Base-by-base conservation (phyloP, 2,113 vertebrate species). In the Equus quagga region DNA sequence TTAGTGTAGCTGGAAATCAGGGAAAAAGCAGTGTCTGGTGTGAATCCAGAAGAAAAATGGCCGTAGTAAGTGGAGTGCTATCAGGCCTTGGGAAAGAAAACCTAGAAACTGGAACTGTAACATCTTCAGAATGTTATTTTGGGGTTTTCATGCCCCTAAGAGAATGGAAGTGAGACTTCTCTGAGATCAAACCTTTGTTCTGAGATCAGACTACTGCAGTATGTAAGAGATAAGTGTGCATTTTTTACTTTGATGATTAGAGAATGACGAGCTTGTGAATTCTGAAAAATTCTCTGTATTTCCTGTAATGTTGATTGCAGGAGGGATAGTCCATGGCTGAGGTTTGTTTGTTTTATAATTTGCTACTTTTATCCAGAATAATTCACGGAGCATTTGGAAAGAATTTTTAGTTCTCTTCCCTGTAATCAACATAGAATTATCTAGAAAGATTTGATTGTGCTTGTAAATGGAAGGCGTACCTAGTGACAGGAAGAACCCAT, bases 241-340 rank as follows among this genome's bases (percentile, higher is more conserved):
- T 78, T 91, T 84, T 79, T 90, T 93, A 73, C 33, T 91, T 65
- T 75, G 73, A 60, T 91, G 62, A 89, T 89, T 78, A 65, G n/a
- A 41, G 46, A 46, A 51, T 75, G 54, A 58, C 10, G 4, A 21
- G 13, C 4, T 79, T 94, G 21, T 44, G 28, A 69, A 88, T 82
- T 87, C 82, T 62, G 11, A 44, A 49, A 44, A 33, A 21, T 73
- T 80, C 18, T 79, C 54, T 33, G 8, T 72, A 7, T 72, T 56
- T 81, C 33, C 60, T 83, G 21, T 75, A n/a, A 73, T 49, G 21
- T 49, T 87, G 46, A 44, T 72, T 80, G 31, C 26, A 87, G 82
- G 60, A 76, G 82, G 36, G 19, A 41, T 11, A 69, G 31, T 72
- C 21, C 28, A 36, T 2, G 15, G 14, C 4, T 44, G 14, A 80